Evolutionary conservation across 2,113 vertebrate species (phyloP), one percentile per base, ranked within the genome.

Genomic region (Grallaria varia): DNA sequence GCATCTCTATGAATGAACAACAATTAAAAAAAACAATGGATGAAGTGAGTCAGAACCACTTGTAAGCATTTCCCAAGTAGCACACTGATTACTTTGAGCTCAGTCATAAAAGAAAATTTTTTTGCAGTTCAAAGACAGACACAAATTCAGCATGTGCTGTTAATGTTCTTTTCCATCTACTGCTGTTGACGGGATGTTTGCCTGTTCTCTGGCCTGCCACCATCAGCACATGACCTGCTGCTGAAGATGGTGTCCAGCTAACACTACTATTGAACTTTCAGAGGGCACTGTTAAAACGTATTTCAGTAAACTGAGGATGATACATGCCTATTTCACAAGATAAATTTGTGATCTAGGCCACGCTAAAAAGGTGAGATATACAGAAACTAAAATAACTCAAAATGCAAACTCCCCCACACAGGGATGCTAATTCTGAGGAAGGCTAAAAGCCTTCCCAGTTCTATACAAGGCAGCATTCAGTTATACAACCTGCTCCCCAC

Each of bases 1-100:
- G 99, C 99, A 42, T 99, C 99, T 90, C 99, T 99, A 91, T 16
- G 45, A 94, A 95, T 14, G 56, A 95, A 96, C 17, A 81, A 82
- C 55, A 90, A 81, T 59, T 90, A 90, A 63, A 89, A 87, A 81
- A 21, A 60, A 76, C 4, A 67, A 77, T 5, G 27, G 68, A 72
- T 67, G 39, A 81, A 94, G 77, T 63, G 89, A 92, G 53, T 82
- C 83, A 97, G 81, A 96, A 79, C 58, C 50, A 77, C 62, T 92
- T 53, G 33, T 56, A 47, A 84, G 50, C 24, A 60, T 88, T 77
- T 93, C 73, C 88, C 87, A 91, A 94, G 96, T 80, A 95, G 96
- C 76, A 16, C 12, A 16, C 86, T 62, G 83, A 95, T 92, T 86
- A 89, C 66, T 95, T 52, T 49, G 56, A 95, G 88, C 76, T 95